A percentile compares a stretch with the other conserved stretches of the same genome.
phyloP scores from a whole-genome alignment of 2,888 invertebrate species.

The Tanypteryx hageni region DNA sequence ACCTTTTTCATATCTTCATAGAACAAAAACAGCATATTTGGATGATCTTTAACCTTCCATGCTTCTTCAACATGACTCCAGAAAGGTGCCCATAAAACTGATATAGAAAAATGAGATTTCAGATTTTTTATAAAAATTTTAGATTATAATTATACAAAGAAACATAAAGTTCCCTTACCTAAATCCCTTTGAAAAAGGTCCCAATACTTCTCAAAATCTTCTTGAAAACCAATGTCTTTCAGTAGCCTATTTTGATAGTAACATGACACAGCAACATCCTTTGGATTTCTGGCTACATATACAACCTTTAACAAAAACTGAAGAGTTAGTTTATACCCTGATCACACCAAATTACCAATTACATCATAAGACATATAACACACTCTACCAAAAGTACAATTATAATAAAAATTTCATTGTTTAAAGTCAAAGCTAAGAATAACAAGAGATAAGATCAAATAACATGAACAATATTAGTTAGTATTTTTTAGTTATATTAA shows the following conservation, averaged over 20 bases:
- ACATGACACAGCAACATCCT: slow-evolving; percentile 67
- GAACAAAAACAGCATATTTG: slow-evolving; percentile 86
- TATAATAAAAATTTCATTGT: too few species aligned
- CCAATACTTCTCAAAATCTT: slow-evolving; percentile 59
- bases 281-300: slow-evolving; percentile 67
- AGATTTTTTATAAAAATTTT: background rate
- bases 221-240: slow-evolving; percentile 43
- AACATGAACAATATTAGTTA: too few species aligned
- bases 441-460: too few species aligned
- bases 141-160: background rate
- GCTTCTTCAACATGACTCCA: slow-evolving; percentile 89
- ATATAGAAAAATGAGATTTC: background rate
- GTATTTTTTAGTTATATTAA: too few species aligned
- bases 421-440: too few species aligned
- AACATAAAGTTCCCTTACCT: background rate
- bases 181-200: slow-evolving; percentile 55
- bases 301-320: slow-evolving; percentile 60
- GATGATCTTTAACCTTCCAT: slow-evolving; percentile 81
- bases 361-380: too few species aligned
- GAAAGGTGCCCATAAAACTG: slow-evolving; percentile 86
- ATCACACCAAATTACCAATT: too few species aligned
- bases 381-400: too few species aligned
- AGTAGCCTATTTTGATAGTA: slow-evolving; percentile 65
- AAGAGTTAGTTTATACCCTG: too few species aligned
- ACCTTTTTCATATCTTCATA: slow-evolving; percentile 88